A percentile compares a stretch with the other conserved stretches of the same genome.
Conservation (phyloP, 1,140 invertebrate genomes). For the Acyrthosiphon pisum region DNA sequence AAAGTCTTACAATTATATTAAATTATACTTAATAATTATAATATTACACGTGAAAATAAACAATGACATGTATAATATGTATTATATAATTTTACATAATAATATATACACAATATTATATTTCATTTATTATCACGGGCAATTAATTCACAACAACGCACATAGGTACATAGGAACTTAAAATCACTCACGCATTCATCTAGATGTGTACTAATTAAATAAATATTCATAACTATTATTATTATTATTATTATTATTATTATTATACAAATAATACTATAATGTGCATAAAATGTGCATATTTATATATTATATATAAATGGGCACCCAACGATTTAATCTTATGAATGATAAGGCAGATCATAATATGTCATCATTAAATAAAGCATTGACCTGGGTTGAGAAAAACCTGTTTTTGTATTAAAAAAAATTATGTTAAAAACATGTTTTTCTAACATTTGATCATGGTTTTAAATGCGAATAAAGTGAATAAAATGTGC, state of each 20-base stretch:
- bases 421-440: not conserved
- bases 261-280: not conserved
- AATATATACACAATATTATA: not conserved
- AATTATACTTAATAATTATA: not conserved
- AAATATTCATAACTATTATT: slow-evolving; percentile 9
- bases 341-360: not conserved
- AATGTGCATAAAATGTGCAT: not conserved
- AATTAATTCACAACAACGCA: not conserved
- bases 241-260: not conserved
- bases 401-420: not conserved
- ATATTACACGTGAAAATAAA: not conserved
- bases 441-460: not conserved
- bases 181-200: not conserved
- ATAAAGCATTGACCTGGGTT: not conserved
- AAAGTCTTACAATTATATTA: not conserved
- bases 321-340: not conserved
- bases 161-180: not conserved
- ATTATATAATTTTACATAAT: not conserved
- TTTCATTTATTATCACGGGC: not conserved
- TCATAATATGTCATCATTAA: slow-evolving; percentile 1
- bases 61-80: not conserved
- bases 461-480: not conserved
- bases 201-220: not conserved
- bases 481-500: not conserved
- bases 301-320: not conserved